Evolutionary conservation across 2,797 vertebrate genomes (phyloP).

Genomic region (Rhodeus uyekii): DNA sequence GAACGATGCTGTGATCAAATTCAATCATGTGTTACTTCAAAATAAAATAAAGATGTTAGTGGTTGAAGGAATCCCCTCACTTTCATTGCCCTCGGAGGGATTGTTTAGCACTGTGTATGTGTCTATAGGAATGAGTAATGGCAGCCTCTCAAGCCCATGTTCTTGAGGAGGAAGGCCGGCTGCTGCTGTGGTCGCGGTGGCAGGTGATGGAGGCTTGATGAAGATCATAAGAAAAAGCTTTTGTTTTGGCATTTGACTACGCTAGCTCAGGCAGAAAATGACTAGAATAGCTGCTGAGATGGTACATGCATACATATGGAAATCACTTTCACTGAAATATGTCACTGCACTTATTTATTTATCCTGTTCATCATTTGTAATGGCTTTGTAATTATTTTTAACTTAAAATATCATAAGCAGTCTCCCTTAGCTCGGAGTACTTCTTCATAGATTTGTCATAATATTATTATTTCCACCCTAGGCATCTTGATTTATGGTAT

Average conservation of each 20-base stretch:
- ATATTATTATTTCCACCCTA: constrained; percentile 52
- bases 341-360: not conserved
- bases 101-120: constrained; percentile 11
- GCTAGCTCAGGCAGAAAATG: not conserved
- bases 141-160: not conserved
- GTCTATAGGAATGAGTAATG: constrained; percentile 41
- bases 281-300: not conserved
- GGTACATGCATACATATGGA: not conserved
- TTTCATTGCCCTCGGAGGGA: constrained; percentile 4
- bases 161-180: not conserved
- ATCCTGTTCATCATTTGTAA: constrained; percentile 20
- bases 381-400: constrained; percentile 21
- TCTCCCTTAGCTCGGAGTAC: not conserved
- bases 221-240: not conserved
- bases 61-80: not conserved
- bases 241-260: constrained; percentile 8
- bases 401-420: constrained; percentile 11
- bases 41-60: constrained; percentile 26
- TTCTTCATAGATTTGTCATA: constrained; percentile 49
- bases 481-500: constrained; percentile 34
- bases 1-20: constrained; percentile 5
- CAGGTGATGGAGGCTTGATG: not conserved
- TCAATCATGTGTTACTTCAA: constrained; percentile 10
- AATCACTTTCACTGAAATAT: constrained; percentile 19
- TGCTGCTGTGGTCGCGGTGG: not conserved